Conservation (phyloP, 2,888 invertebrate species). For the Machimus atricapillus region DNA sequence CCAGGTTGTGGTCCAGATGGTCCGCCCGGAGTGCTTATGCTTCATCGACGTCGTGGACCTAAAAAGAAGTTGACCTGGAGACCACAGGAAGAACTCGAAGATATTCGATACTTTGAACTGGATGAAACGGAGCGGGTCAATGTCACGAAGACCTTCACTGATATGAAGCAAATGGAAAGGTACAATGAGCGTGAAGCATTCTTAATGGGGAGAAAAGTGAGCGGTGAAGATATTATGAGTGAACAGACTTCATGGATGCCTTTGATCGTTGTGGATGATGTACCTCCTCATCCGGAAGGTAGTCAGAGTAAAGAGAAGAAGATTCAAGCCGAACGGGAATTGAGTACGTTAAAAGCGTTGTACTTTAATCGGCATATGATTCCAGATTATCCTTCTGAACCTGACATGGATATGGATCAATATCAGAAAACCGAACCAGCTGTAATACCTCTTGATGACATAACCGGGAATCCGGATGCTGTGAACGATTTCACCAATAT, state of each 20-base stretch:
- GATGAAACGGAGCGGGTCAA: slow-evolving; percentile 97
- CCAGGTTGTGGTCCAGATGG: slow-evolving; percentile 67
- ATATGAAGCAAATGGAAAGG: slow-evolving; percentile 90
- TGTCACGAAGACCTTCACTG: slow-evolving; percentile 88
- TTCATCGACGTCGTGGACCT: slow-evolving; percentile 76
- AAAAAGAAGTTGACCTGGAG: slow-evolving; percentile 86
- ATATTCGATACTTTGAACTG: slow-evolving; percentile 88
- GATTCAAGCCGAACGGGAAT: slow-evolving; percentile 86
- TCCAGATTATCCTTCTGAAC: slow-evolving; percentile 86
- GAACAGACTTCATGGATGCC: slow-evolving; percentile 80
- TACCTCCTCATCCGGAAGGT: slow-evolving; percentile 73
- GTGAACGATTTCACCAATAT: slow-evolving; percentile 78
- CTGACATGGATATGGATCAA: slow-evolving; percentile 83
- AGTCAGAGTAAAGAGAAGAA: slow-evolving; percentile 85
- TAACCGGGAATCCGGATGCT: slow-evolving; percentile 81
- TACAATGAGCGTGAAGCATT: slow-evolving; percentile 85
- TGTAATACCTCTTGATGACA: slow-evolving; percentile 87
- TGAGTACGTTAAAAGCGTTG: slow-evolving; percentile 80
- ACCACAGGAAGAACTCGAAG: slow-evolving; percentile 78
- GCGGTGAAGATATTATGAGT: slow-evolving; percentile 81
- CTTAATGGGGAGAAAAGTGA: slow-evolving; percentile 77
- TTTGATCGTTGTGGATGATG: slow-evolving; percentile 73
- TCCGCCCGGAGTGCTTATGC: slow-evolving; percentile 75
- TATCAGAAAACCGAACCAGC: slow-evolving; percentile 79
- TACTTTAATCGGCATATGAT: slow-evolving; percentile 84